phyloP scores from a whole-genome alignment of 2,113 vertebrate species.

The Oryctolagus cuniculus region mOryCun1.1 NC_091435.1:42346501-42347000 shows the following conservation, averaged over 20 bases:
- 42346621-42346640: no score
- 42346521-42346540: no score
- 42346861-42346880: not conserved
- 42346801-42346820: not conserved
- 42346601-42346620: no score
- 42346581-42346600: no score
- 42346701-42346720: not conserved
- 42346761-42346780: not conserved
- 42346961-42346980: conserved; percentile 41
- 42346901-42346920: not conserved
- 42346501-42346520: no score
- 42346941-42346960: not conserved
- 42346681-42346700: not conserved
- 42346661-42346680: no score
- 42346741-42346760: not conserved
- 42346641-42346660: no score
- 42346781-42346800: not conserved
- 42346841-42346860: not conserved
- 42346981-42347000: not conserved
- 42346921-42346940: not conserved
- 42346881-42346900: not conserved
- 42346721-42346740: not conserved
- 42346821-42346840: not conserved
- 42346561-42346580: no score
- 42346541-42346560: no score